Conservation (phyloP, 2,888 invertebrate genomes). For the Hanleya hanleyi region DNA sequence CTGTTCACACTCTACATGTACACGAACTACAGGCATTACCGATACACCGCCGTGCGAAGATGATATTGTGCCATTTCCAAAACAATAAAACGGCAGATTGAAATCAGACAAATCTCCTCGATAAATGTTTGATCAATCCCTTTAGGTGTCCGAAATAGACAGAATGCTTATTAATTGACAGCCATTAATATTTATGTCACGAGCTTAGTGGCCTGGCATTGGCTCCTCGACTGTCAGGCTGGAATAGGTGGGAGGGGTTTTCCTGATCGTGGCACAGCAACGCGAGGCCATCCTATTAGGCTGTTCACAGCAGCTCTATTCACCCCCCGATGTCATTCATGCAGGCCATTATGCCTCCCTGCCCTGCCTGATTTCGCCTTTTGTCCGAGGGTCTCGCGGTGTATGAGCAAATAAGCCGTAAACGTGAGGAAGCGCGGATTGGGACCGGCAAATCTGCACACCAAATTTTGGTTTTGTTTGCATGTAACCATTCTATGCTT, state of each 20-base stretch:
- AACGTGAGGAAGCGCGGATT: not conserved
- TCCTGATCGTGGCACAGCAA: not conserved
- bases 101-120: not conserved
- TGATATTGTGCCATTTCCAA: no score
- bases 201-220: not conserved
- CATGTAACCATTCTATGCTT: constrained; percentile 4
- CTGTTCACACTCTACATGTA: no score
- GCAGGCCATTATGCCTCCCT: not conserved
- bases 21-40: no score
- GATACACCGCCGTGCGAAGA: no score
- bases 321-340: constrained; percentile 6
- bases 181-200: not conserved
- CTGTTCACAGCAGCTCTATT: not conserved
- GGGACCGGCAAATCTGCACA: not conserved
- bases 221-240: not conserved
- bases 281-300: not conserved
- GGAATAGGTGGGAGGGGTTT: not conserved
- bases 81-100: no score
- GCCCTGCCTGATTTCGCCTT: not conserved
- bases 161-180: constrained; percentile 5
- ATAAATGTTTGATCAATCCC: constrained; percentile 11
- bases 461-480: constrained; percentile 7
- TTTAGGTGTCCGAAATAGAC: constrained; percentile 5
- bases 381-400: not conserved
- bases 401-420: not conserved